Evolutionary conservation across 2,113 vertebrate genomes (phyloP).

Genomic region (Sialia sialis): DNA sequence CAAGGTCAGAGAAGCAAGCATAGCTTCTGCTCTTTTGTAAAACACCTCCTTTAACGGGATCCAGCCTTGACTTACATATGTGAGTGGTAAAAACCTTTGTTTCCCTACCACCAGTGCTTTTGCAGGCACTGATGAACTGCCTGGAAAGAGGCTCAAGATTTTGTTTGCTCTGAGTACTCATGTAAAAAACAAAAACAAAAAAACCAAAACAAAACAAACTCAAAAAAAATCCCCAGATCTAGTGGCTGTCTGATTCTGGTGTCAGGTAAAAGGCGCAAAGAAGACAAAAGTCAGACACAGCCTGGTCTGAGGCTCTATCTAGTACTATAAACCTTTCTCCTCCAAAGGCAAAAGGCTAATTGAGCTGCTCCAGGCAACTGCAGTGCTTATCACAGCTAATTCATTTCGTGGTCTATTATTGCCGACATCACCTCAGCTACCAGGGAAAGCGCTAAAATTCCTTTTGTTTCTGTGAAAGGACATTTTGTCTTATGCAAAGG

Average conservation of each 20-base stretch:
- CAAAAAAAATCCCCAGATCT: not conserved
- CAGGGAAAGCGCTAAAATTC: not conserved
- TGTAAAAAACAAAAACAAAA: not conserved
- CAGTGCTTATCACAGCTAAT: slow-evolving; percentile 43
- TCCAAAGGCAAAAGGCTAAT: slow-evolving; percentile 51
- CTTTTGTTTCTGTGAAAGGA: not conserved
- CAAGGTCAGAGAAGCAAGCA: not conserved
- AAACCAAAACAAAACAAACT: too few species aligned
- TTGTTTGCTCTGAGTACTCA: not conserved
- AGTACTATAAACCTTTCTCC: not conserved
- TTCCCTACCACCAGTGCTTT: not conserved
- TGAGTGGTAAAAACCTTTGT: not conserved
- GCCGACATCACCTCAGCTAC: not conserved
- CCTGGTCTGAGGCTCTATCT: not conserved
- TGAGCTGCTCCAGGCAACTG: slow-evolving; percentile 54
- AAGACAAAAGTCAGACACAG: not conserved
- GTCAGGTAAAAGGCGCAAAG: not conserved
- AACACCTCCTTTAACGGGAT: not conserved
- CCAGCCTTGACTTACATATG: not conserved
- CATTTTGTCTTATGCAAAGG: not conserved
- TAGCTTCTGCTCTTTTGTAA: not conserved
- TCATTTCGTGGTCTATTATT: slow-evolving; percentile 5
- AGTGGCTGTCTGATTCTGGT: not conserved
- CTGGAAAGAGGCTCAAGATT: not conserved
- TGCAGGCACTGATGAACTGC: not conserved